Evolutionary conservation across 2,797 vertebrate genomes (phyloP).

Genomic region (Tenualosa ilisha): DNA sequence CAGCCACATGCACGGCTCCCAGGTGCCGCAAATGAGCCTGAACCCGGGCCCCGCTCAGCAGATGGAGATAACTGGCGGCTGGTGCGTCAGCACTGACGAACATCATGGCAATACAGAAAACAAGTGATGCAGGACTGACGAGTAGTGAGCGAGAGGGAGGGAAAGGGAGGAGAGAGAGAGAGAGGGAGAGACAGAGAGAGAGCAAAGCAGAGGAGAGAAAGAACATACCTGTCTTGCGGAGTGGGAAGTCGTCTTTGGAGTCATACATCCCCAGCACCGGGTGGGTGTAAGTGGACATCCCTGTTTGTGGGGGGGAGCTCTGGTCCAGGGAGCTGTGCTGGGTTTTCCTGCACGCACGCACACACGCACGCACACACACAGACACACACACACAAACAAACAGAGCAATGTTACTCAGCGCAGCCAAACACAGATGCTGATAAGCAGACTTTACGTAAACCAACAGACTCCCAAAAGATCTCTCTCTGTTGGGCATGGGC

Average conservation of each 20-base stretch:
- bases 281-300: conserved; percentile 90
- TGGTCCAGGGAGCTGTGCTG: conserved; percentile 98
- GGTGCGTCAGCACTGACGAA: conserved; percentile 17
- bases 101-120: background rate
- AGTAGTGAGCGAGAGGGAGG: background rate
- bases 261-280: conserved; percentile 93
- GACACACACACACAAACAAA: conserved; percentile 8
- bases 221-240: conserved; percentile 91
- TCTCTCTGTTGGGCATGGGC: background rate
- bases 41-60: background rate
- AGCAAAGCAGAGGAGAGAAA: conserved; percentile 39
- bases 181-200: conserved; percentile 33
- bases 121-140: background rate
- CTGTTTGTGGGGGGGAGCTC: conserved; percentile 93
- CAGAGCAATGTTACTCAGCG: conserved; percentile 9
- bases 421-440: conserved; percentile 17
- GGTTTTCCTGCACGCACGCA: conserved; percentile 82
- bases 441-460: conserved; percentile 15
- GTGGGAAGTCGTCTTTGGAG: conserved; percentile 95
- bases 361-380: conserved; percentile 37
- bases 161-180: background rate
- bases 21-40: conserved; percentile 16
- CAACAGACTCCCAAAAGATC: conserved; percentile 2
- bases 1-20: background rate
- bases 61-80: background rate